These are phyloP conservation scores for Taurulus bubalis DNA, from an alignment of 2,113 vertebrate genomes.

Conservation along the genomic window DNA sequence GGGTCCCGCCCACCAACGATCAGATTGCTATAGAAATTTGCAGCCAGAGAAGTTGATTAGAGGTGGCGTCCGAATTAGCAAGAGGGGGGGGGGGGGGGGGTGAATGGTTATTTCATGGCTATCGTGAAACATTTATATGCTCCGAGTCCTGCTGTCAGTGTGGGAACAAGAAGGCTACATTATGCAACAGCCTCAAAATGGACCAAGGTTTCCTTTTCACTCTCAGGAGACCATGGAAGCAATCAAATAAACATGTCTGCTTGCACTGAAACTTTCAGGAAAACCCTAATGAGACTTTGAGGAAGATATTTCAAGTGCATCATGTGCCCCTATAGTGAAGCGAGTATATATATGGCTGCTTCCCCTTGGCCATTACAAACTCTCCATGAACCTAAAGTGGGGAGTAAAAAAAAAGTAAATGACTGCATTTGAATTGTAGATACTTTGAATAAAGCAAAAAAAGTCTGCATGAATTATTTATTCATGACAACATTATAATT, in stretches of 20 bases:
- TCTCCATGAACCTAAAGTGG: conserved; percentile 58
- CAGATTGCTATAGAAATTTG: conserved; percentile 35
- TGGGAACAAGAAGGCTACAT: conserved; percentile 57
- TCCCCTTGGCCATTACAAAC: conserved; percentile 50
- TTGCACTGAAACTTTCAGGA: conserved; percentile 47
- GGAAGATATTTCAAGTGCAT: conserved; percentile 38
- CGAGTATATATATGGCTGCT: background rate
- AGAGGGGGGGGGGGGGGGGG: no score
- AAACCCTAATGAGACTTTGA: conserved; percentile 32
- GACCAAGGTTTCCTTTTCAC: conserved; percentile 10
- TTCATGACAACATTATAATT: conserved; percentile 75
- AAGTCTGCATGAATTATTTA: conserved; percentile 72
- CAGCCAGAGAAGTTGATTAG: conserved; percentile 29
- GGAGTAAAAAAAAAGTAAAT: conserved; percentile 18
- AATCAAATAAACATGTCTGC: conserved; percentile 61
- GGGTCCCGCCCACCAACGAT: conserved; percentile 21
- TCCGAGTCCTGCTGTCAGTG: conserved; percentile 49
- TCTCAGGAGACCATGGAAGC: conserved; percentile 21
- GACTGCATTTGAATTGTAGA: conserved; percentile 73
- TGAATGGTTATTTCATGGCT: conserved; percentile 70
- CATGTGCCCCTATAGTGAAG: conserved; percentile 32
- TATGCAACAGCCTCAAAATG: conserved; percentile 58
- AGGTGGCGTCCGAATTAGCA: conserved; percentile 68
- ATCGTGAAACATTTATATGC: conserved; percentile 68
- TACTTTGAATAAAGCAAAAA: conserved; percentile 47